Evolutionary conservation across 2,113 vertebrate species (phyloP), one percentile per base, ranked within the genome.

Genomic region (Anarhynchus alexandrinus): DNA sequence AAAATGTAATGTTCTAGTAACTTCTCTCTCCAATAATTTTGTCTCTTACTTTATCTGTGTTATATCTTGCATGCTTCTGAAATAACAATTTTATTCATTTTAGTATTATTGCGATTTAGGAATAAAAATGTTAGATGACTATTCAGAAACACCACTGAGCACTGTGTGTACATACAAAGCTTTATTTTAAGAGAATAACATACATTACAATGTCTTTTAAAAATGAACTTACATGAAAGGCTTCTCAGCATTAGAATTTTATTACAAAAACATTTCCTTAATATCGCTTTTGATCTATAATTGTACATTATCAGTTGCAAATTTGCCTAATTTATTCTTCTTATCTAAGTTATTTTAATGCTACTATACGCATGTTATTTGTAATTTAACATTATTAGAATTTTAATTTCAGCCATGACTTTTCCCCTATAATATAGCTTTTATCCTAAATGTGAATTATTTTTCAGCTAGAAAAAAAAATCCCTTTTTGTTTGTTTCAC

Each of bases 261-360:
- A 49, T 22, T 79, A 34, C 34, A 49, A 45, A 17, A 90, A 21
- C 6, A 32, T 65, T 82, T 93, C 3, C 36, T 81, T 81, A 79
- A 78, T 88, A 61, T 82, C 83, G 11, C 17, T 83, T 67, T 89
- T 80, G 36, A 85, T 67, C 51, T 87, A 71, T 69, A 87, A 79
- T 38, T 91, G 21, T 82, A 90, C 11, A 80, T 83, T 85, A 90
- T 72, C 42, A 72, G 47, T 71, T 52, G 69, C 65, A 97, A 96
- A 92, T 92, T 83, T 88, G 9, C 80, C 42, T 83, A 91, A 90
- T 92, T 90, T 86, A 80, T 95, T 97, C 38, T 80, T 19, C 96
- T 92, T 85, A 80, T 52, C 42, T n/a, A 47, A 65, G 8, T 82
- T 91, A 80, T 86, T 96, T 90, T 84, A 59, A 78, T 84, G 34